Evolutionary conservation across 2,888 invertebrate genomes (phyloP).

Genomic region (Andrena chrysosceles): DNA sequence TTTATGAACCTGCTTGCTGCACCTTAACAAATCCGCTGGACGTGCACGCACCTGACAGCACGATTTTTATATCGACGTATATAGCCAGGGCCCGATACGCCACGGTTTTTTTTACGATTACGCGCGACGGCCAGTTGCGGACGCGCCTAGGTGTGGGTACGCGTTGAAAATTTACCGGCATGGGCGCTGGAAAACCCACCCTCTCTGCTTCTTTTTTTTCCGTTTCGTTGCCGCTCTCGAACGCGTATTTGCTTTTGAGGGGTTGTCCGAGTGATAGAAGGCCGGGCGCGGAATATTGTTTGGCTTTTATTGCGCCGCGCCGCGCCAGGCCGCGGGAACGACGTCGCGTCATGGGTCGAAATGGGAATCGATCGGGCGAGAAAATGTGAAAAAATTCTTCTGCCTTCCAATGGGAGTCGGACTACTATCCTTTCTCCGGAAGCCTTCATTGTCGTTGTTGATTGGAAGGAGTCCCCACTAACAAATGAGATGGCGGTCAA

Average conservation of each 20-base stretch:
- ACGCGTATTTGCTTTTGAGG: constrained; percentile 53
- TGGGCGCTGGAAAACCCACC: constrained; percentile 23
- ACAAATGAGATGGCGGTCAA: not conserved
- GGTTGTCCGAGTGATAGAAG: constrained; percentile 52
- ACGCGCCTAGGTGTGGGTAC: constrained; percentile 47
- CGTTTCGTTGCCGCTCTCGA: constrained; percentile 20
- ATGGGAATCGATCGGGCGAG: constrained; percentile 29
- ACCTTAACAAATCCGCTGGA: constrained; percentile 73
- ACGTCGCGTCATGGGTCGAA: not conserved
- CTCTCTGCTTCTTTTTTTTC: not conserved
- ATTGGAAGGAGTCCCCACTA: not conserved
- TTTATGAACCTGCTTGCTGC: constrained; percentile 84
- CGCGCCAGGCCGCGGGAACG: not conserved
- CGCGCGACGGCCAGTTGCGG: constrained; percentile 52
- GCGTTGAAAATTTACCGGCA: constrained; percentile 41
- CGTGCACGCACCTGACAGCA: constrained; percentile 63
- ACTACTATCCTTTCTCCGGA: not conserved
- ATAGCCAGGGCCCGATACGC: constrained; percentile 41
- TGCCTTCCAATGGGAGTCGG: not conserved
- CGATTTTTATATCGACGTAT: constrained; percentile 67
- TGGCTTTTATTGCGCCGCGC: constrained; percentile 49
- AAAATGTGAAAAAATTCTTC: constrained; percentile 21
- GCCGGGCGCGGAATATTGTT: constrained; percentile 55
- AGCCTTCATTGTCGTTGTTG: not conserved
- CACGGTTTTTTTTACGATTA: constrained; percentile 62